Evolutionary conservation across 2,888 invertebrate species (phyloP).

Genomic region (Phlogophora meticulosa): DNA sequence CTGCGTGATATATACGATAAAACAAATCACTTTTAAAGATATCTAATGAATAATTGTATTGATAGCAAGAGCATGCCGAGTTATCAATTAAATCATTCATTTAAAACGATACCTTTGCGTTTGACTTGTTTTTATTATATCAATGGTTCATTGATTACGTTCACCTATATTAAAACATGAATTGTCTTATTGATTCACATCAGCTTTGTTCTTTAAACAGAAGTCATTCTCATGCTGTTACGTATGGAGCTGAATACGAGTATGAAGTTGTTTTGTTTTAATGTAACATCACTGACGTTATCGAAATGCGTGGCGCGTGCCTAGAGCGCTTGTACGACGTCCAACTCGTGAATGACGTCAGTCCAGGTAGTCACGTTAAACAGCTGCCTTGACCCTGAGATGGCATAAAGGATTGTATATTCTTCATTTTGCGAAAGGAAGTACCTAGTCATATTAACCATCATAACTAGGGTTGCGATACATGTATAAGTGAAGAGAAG

Average conservation of each 20-base stretch:
- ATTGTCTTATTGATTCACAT: slow-evolving; percentile 28
- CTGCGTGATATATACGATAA: slow-evolving; percentile 32
- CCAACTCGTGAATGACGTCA: slow-evolving; percentile 57
- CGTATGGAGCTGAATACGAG: slow-evolving; percentile 9
- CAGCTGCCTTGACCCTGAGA: slow-evolving; percentile 59
- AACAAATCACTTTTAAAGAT: slow-evolving; percentile 6
- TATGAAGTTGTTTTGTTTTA: slow-evolving; percentile 17
- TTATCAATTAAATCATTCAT: slow-evolving; percentile 21
- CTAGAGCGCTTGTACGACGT: slow-evolving; percentile 37
- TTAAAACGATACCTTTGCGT: not conserved
- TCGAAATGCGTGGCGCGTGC: slow-evolving; percentile 37
- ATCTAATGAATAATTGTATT: slow-evolving; percentile 20
- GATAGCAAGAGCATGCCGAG: not conserved
- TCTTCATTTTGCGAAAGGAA: slow-evolving; percentile 35
- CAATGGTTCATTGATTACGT: slow-evolving; percentile 5
- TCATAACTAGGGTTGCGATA: slow-evolving; percentile 9
- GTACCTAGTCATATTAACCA: slow-evolving; percentile 9
- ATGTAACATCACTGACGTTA: slow-evolving; percentile 43
- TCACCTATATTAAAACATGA: slow-evolving; percentile 13
- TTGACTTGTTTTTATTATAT: slow-evolving; percentile 13
- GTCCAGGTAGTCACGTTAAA: slow-evolving; percentile 48
- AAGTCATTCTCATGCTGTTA: slow-evolving; percentile 8
- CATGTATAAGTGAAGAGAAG: too few species aligned
- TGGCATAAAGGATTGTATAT: slow-evolving; percentile 29
- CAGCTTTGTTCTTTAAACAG: slow-evolving; percentile 38